Conservation (phyloP, 1,140 invertebrate genomes). For the Caenorhabditis remanei region DNA sequence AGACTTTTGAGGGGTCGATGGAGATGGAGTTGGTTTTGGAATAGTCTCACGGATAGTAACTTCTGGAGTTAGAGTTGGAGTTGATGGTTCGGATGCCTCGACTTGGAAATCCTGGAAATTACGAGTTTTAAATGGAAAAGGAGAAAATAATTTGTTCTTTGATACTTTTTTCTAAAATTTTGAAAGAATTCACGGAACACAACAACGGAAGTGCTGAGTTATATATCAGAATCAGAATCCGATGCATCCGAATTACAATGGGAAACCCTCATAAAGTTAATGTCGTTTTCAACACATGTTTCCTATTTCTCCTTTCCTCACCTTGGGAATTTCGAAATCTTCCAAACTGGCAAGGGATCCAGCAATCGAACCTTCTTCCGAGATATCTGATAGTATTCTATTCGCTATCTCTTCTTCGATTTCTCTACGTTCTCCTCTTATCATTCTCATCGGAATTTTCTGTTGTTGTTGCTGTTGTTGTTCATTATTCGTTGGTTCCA, state of each 20-base stretch:
- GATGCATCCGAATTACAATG: neutral
- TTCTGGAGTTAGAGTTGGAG: constrained; percentile 56
- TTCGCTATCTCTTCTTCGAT: constrained; percentile 77
- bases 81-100: constrained; percentile 46
- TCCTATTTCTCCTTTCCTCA: neutral
- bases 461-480: constrained; percentile 25
- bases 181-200: too few relatives aligned
- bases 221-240: neutral
- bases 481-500: constrained; percentile 34
- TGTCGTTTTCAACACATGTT: constrained; percentile 28
- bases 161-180: too few relatives aligned
- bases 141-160: too few relatives aligned
- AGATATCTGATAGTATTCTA: constrained; percentile 72
- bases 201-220: neutral
- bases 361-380: constrained; percentile 71
- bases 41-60: constrained; percentile 54
- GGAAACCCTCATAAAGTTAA: constrained; percentile 30
- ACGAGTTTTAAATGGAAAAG: neutral
- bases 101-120: constrained; percentile 40
- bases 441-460: constrained; percentile 71
- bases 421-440: constrained; percentile 73
- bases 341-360: constrained; percentile 73
- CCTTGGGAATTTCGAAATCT: constrained; percentile 67
- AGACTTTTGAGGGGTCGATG: neutral
- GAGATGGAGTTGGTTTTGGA: constrained; percentile 51